Conservation (phyloP, 2,888 invertebrate species). For the Amblyjoppa fuscipennis region DNA sequence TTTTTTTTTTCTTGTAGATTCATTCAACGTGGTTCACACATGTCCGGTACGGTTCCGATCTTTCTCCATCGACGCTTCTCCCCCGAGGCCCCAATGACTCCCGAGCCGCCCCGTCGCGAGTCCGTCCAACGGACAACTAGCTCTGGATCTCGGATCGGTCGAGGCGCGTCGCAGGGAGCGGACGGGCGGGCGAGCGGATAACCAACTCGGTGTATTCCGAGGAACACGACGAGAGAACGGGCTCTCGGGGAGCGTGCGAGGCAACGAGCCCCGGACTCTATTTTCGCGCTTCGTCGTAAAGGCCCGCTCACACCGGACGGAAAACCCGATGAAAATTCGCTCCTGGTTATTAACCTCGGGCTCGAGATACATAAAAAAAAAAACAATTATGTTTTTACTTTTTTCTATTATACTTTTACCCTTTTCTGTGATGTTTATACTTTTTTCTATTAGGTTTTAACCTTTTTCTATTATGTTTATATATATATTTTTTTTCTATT, state of each 20-base stretch:
- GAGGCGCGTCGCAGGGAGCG: not conserved
- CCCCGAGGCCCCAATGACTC: not conserved
- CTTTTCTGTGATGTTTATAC: too few relatives aligned
- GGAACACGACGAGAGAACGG: slow-evolving; percentile 44
- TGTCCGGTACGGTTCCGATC: too few relatives aligned
- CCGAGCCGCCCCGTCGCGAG: not conserved
- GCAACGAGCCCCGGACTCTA: slow-evolving; percentile 56
- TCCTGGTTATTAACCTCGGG: not conserved
- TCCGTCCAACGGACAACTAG: not conserved
- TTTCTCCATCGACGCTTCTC: too few relatives aligned
- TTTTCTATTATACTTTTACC: not conserved
- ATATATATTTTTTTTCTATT: too few relatives aligned
- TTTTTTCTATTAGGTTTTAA: not conserved
- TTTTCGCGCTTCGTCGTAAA: slow-evolving; percentile 67
- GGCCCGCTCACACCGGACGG: slow-evolving; percentile 26
- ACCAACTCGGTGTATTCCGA: slow-evolving; percentile 43
- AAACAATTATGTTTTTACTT: too few relatives aligned
- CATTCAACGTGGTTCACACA: too few relatives aligned
- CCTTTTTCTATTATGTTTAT: too few relatives aligned
- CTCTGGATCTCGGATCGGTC: slow-evolving; percentile 6
- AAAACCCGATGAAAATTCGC: slow-evolving; percentile 32
- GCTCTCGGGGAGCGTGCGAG: slow-evolving; percentile 32
- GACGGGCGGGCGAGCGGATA: slow-evolving; percentile 21
- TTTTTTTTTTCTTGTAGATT: not conserved
- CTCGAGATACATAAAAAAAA: too few relatives aligned